Evolutionary conservation across 2,797 vertebrate genomes (phyloP).

Genomic region (Echiichthys vipera): DNA sequence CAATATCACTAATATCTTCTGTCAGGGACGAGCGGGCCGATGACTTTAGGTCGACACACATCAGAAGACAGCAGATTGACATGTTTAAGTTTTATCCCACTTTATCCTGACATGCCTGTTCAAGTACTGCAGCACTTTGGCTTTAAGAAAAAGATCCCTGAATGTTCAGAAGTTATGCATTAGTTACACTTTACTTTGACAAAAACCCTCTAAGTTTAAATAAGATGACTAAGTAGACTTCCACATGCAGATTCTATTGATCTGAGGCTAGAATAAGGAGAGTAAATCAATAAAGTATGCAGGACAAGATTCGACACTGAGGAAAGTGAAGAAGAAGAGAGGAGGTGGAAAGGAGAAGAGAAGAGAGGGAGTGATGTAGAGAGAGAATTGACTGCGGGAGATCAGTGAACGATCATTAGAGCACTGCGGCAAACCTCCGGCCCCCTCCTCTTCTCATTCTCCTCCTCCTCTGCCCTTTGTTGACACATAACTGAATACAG

Average conservation of each 20-base stretch:
- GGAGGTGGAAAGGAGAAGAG: neutral
- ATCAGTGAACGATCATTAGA: constrained; percentile 21
- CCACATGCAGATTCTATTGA: neutral
- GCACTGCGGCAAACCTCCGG: constrained; percentile 47
- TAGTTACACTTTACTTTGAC: neutral
- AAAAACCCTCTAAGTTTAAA: neutral
- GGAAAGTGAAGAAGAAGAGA: neutral
- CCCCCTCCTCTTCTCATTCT: too few species aligned
- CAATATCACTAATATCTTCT: neutral
- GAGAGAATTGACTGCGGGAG: constrained; percentile 24
- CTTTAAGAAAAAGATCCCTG: too few species aligned
- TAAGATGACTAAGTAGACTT: neutral
- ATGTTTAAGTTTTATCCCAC: neutral
- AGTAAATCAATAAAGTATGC: neutral
- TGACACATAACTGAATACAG: constrained; percentile 16
- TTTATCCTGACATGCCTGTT: neutral
- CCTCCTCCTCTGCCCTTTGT: constrained; percentile 23
- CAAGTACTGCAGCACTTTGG: neutral
- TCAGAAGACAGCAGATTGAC: neutral
- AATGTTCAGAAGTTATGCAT: neutral
- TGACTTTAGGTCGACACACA: neutral
- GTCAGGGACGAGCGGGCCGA: neutral
- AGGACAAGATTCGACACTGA: neutral
- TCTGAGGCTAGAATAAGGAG: constrained; percentile 1
- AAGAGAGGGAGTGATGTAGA: neutral